phyloP scores from a whole-genome alignment of 2,888 invertebrate species.

The Parapristionchus giblindavisi region DNA sequence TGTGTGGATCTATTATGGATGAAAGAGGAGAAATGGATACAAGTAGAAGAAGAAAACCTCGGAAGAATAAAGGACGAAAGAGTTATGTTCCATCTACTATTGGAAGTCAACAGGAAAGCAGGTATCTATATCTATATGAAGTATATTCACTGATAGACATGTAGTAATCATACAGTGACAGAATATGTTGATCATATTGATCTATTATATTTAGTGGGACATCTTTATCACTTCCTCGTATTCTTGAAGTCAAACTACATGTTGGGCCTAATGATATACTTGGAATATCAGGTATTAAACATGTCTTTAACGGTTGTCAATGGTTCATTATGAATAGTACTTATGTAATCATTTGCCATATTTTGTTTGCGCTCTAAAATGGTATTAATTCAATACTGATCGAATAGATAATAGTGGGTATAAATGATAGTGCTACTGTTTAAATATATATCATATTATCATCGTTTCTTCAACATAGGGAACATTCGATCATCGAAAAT shows the following conservation, averaged over 20 bases:
- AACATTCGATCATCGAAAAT: no score
- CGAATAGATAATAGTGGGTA: no score
- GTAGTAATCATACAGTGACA: not conserved
- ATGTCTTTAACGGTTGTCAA: no score
- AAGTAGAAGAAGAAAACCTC: constrained; percentile 29
- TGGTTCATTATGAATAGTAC: no score
- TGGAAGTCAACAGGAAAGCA: constrained; percentile 63
- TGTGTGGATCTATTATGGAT: constrained; percentile 2
- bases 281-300: constrained; percentile 55
- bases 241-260: constrained; percentile 60
- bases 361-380: no score
- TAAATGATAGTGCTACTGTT: no score
- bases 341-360: no score
- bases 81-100: constrained; percentile 66
- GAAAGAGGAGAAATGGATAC: constrained; percentile 11
- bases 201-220: constrained; percentile 10
- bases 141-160: no score
- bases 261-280: constrained; percentile 55
- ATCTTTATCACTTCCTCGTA: constrained; percentile 54
- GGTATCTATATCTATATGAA: constrained; percentile 41
- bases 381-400: no score
- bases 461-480: no score
- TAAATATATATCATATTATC: no score
- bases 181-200: not conserved
- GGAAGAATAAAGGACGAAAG: constrained; percentile 39